These are phyloP conservation scores for Hippocampus comes DNA, from an alignment of 2,113 vertebrate species.

Conservation along the genomic window DNA sequence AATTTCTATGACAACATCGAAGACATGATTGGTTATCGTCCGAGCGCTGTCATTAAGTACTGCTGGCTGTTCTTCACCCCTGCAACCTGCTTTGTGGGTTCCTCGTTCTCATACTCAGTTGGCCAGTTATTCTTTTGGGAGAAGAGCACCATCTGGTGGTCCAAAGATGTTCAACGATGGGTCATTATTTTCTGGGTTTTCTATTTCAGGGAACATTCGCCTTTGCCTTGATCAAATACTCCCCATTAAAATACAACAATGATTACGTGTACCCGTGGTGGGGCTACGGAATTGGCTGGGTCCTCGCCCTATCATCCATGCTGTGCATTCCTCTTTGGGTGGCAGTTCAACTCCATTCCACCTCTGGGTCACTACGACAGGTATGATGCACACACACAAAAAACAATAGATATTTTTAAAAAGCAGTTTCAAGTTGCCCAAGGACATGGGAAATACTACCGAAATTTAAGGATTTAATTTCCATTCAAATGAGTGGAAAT, in stretches of 20 bases:
- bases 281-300: slow-evolving; percentile 85
- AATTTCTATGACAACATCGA: slow-evolving; percentile 90
- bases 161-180: too few relatives aligned
- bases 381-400: slow-evolving; percentile 57
- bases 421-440: neutral
- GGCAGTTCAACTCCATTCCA: slow-evolving; percentile 76
- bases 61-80: slow-evolving; percentile 91
- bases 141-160: too few relatives aligned
- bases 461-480: too few relatives aligned
- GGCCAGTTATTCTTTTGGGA: too few relatives aligned
- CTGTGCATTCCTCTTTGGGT: slow-evolving; percentile 81
- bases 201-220: slow-evolving; percentile 79
- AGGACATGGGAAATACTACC: too few relatives aligned
- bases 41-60: slow-evolving; percentile 84
- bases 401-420: neutral
- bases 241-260: slow-evolving; percentile 86
- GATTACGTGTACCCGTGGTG: slow-evolving; percentile 84
- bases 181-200: neutral
- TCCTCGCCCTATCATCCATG: slow-evolving; percentile 86
- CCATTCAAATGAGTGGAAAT: too few relatives aligned
- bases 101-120: neutral
- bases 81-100: slow-evolving; percentile 84
- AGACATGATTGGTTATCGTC: slow-evolving; percentile 92
- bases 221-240: slow-evolving; percentile 88
- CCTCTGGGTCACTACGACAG: slow-evolving; percentile 85